phyloP scores from a whole-genome alignment of 2,888 invertebrate species.

The Nephrotoma guestfalica region DNA sequence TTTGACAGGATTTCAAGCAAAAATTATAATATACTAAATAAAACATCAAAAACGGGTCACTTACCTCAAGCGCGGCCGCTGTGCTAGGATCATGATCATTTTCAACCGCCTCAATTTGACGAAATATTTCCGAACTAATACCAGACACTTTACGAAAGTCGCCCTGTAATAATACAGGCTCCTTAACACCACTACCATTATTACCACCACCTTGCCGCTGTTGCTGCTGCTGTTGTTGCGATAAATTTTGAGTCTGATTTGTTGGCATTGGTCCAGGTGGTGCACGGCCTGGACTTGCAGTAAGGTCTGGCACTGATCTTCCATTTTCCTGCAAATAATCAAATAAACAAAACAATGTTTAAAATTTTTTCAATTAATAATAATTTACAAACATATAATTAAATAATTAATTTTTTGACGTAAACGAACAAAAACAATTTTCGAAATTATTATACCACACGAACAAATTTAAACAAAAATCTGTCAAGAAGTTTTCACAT shows the following conservation, averaged over 20 bases:
- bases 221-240: conserved; percentile 23
- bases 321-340: conserved; percentile 59
- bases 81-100: conserved; percentile 90
- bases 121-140: conserved; percentile 91
- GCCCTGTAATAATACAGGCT: conserved; percentile 74
- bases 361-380: not conserved
- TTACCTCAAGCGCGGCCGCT: conserved; percentile 76
- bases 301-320: conserved; percentile 82
- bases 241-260: conserved; percentile 38
- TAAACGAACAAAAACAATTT: not conserved
- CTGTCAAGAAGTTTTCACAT: not conserved
- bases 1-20: not conserved
- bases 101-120: conserved; percentile 92
- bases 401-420: not conserved
- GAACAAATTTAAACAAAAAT: not conserved
- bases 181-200: conserved; percentile 27
- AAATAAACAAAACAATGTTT: not conserved
- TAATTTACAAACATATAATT: not conserved
- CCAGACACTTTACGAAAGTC: conserved; percentile 94
- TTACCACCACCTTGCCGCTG: conserved; percentile 34
- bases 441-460: not conserved
- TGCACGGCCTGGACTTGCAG: conserved; percentile 75
- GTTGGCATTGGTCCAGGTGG: conserved; percentile 50
- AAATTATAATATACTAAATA: not conserved
- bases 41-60: conserved; percentile 3